Evolutionary conservation across 2,888 invertebrate species (phyloP).

Genomic region (Ormyrus labotus): DNA sequence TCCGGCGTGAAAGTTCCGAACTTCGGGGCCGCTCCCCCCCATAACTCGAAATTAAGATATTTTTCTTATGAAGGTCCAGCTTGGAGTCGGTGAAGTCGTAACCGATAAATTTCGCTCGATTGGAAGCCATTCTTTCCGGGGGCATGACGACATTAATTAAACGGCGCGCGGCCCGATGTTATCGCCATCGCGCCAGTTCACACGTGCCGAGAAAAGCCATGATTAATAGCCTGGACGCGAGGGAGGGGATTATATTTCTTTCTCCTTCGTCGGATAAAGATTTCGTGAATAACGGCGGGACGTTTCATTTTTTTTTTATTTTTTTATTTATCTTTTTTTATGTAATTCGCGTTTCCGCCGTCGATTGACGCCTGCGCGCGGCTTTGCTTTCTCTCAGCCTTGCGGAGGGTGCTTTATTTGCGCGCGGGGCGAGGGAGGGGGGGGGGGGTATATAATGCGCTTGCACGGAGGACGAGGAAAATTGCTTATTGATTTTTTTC

Average conservation of each 20-base stretch:
- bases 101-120: conserved; percentile 47
- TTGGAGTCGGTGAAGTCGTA: conserved; percentile 15
- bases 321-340: neutral
- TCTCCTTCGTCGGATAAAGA: conserved; percentile 21
- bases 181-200: conserved; percentile 41
- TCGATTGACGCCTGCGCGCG: no score
- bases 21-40: neutral
- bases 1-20: no score
- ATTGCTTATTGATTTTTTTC: no score
- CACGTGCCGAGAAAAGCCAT: conserved; percentile 50
- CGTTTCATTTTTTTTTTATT: conserved; percentile 2
- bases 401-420: no score
- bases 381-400: no score
- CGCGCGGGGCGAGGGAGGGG: no score
- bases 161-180: conserved; percentile 37
- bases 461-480: no score
- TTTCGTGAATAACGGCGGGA: conserved; percentile 33
- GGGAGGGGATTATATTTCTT: conserved; percentile 21
- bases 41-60: conserved; percentile 42
- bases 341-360: neutral
- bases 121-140: conserved; percentile 42
- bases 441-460: neutral
- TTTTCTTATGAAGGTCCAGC: conserved; percentile 2
- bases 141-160: conserved; percentile 51
- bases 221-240: conserved; percentile 43